Base-by-base conservation (phyloP, 2,113 vertebrate species). In the Pseudorasbora parva region DNA sequence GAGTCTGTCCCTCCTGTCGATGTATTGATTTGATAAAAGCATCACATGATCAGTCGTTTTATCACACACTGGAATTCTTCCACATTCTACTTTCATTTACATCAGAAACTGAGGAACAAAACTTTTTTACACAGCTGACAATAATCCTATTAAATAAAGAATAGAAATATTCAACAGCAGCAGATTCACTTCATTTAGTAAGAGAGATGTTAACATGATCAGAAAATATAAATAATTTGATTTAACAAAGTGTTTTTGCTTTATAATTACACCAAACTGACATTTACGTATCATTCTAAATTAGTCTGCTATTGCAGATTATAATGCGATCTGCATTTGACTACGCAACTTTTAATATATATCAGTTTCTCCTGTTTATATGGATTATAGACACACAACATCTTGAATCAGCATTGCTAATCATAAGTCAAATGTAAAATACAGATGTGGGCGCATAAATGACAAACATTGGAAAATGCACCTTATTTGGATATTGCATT, bases 71-170 rank as follows among this genome's bases (percentile, higher is more conserved):
- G n/a, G n/a, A 72, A 47, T 45, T 45, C 69, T 72, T 72, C 69
- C 69, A 72, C 21, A 47, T 72, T 72, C 69, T 47, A 47, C n/a
- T 72, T 72, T 72, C 37, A 72, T 1, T 72, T 25, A 72, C 12
- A n/a, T 47, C 69, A 47, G 41, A 72, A 47, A 47, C 41, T 12
- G n/a, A 72, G 68, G 21, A 71, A 43, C 66, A 23, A 71, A 69
- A 19, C 62, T 37, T 12, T 5, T 5, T 71, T 71, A 21, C 41
- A 71, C 41, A 4, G 2, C 11, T 45, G 41, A n/a, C n/a, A 21
- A 6, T 71, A 45, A 45, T 45, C 21, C 41, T 45, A 43, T n/a
- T 17, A 71, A 71, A 11, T 23, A 2, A 71, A 43, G 37, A 43
- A 5, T n/a, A 14, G 41, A 69, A 14, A 43, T 9, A 12, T 21